A percentile compares a stretch with the other conserved stretches of the same genome.
Conservation (phyloP, 2,113 vertebrate genomes). For the Pollimyrus isidori region DNA sequence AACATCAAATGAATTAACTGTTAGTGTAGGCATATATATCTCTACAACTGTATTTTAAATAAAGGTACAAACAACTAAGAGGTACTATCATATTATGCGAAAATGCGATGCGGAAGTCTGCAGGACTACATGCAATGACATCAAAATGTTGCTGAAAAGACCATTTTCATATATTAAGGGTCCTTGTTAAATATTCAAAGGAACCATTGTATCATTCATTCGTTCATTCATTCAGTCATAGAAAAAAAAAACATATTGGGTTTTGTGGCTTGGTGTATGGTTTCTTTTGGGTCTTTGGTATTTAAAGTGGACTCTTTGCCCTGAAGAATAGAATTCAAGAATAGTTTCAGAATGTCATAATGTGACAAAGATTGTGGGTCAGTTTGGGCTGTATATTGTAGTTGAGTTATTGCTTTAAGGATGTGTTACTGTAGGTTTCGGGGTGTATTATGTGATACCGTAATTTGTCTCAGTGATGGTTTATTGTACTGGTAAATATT, state of each 20-base stretch:
- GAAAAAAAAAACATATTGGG: constrained; percentile 4
- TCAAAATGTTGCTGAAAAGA: constrained; percentile 3
- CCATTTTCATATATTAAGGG: background rate
- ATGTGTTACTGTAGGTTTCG: background rate
- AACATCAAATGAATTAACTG: background rate
- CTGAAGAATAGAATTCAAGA: constrained; percentile 1
- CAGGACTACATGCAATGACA: background rate
- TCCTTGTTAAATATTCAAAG: constrained; percentile 2
- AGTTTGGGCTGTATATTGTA: background rate
- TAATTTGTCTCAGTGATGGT: background rate
- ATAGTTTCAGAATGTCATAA: constrained; percentile 1
- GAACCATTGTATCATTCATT: background rate
- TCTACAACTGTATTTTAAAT: background rate
- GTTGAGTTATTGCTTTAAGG: background rate
- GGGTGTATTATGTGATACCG: background rate
- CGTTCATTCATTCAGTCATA: background rate
- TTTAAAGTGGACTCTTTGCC: background rate
- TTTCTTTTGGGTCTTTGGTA: background rate
- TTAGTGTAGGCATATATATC: background rate
- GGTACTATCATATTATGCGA: background rate
- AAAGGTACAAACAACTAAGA: background rate
- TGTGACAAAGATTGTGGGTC: background rate
- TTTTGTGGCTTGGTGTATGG: background rate
- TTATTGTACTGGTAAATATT: background rate
- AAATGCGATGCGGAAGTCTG: background rate